A percentile compares a stretch with the other conserved stretches of the same genome.
These are phyloP conservation scores for Neria commutata DNA, from an alignment of 2,888 invertebrate species.

Conservation along the genomic window DNA sequence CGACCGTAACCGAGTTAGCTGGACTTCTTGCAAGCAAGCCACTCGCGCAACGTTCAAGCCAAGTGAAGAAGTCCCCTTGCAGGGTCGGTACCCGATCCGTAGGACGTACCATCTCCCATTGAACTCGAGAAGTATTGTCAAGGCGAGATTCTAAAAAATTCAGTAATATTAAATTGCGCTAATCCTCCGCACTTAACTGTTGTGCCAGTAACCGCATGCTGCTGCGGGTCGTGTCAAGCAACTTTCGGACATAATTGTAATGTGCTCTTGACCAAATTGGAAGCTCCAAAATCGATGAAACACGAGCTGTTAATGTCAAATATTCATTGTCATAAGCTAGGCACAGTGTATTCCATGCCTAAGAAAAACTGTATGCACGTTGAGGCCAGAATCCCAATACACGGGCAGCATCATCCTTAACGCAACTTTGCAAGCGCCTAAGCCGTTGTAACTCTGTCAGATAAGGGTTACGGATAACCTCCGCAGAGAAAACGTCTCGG, in stretches of 20 bases:
- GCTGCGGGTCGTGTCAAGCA: slow-evolving; percentile 11
- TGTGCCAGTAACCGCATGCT: slow-evolving; percentile 11
- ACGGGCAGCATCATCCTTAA: neutral
- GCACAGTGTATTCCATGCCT: neutral
- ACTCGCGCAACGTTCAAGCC: slow-evolving; percentile 8
- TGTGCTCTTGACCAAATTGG: slow-evolving; percentile 12
- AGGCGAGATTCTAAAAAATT: slow-evolving; percentile 13
- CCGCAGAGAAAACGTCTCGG: slow-evolving; percentile 7
- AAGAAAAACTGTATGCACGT: neutral
- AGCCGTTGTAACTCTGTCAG: slow-evolving; percentile 1
- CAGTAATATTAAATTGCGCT: slow-evolving; percentile 7
- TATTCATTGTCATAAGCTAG: neutral
- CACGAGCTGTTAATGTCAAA: neutral
- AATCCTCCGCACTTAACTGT: slow-evolving; percentile 1
- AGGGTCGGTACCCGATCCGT: slow-evolving; percentile 11
- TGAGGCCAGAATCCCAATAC: slow-evolving; percentile 1
- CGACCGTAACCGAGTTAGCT: too few species aligned
- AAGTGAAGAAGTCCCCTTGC: slow-evolving; percentile 8
- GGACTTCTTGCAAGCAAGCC: too few species aligned
- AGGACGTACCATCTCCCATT: slow-evolving; percentile 15
- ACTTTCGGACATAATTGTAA: slow-evolving; percentile 1
- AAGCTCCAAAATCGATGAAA: slow-evolving; percentile 13
- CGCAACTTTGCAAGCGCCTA: slow-evolving; percentile 1
- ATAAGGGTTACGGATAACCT: slow-evolving; percentile 10
- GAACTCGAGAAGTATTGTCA: slow-evolving; percentile 10